Percentiles rank a stretch among this genome's conserved stretches.
Evolutionary conservation across 1,140 invertebrate genomes (phyloP).

Genomic region (Ruditapes philippinarum): DNA sequence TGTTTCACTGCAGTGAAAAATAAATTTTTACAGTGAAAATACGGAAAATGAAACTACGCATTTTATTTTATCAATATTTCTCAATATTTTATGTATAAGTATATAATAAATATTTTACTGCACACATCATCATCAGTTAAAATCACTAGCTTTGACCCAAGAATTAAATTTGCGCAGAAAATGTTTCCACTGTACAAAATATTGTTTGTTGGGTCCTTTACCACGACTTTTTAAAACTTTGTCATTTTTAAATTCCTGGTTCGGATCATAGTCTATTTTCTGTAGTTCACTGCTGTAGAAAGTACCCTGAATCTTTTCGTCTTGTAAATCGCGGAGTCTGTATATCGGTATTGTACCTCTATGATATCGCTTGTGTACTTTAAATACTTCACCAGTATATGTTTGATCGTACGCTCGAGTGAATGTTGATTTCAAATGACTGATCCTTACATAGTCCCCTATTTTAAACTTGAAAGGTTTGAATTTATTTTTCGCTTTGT

Average conservation of each 20-base stretch:
- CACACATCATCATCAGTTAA: not conserved
- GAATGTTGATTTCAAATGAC: not conserved
- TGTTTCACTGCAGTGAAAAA: no score
- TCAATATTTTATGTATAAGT: no score
- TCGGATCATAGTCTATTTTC: slow-evolving; percentile 20
- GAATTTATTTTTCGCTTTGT: not conserved
- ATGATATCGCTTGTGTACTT: not conserved
- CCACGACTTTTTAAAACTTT: not conserved
- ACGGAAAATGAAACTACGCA: no score
- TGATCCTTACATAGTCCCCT: slow-evolving; percentile 3
- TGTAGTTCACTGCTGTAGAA: slow-evolving; percentile 25
- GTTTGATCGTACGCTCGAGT: not conserved
- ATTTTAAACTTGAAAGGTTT: slow-evolving; percentile 3
- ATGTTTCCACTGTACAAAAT: slow-evolving; percentile 17
- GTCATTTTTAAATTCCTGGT: no score
- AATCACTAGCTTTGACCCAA: no score
- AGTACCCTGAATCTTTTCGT: slow-evolving; percentile 47
- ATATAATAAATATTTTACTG: no score
- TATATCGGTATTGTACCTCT: slow-evolving; percentile 1
- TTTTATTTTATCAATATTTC: no score
- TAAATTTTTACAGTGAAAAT: no score
- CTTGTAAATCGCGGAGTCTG: slow-evolving; percentile 28
- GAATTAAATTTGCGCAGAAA: not conserved
- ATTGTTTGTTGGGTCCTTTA: not conserved
- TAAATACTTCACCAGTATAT: not conserved